Conservation (phyloP, 92 coral and sea anemone genomes). For the Palythoa grandiflora region DNA sequence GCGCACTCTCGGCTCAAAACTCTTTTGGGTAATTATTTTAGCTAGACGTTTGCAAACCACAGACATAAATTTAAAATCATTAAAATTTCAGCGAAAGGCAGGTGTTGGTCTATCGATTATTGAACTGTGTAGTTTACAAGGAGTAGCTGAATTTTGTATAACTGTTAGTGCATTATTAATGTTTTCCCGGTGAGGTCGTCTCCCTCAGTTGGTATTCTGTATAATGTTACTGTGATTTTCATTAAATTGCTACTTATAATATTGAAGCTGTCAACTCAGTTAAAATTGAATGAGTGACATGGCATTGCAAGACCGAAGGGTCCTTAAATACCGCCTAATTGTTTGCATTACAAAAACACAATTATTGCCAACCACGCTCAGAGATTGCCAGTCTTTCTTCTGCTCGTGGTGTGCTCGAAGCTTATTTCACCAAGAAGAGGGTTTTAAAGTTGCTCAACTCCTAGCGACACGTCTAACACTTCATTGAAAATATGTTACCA, state of each 20-base stretch:
- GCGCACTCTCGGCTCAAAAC: too few relatives aligned
- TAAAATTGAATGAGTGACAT: slow-evolving; percentile 24
- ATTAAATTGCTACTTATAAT: slow-evolving; percentile 25
- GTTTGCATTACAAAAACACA: slow-evolving; percentile 32
- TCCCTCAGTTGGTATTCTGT: slow-evolving; percentile 21
- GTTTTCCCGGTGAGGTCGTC: neutral
- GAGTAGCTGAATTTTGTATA: neutral
- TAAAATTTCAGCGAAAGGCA: too few relatives aligned
- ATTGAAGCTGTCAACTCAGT: slow-evolving; percentile 41
- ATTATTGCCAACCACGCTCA: slow-evolving; percentile 16
- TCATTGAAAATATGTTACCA: neutral
- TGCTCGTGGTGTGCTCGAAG: neutral
- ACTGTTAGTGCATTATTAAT: neutral
- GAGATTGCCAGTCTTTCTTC: neutral
- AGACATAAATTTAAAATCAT: too few relatives aligned
- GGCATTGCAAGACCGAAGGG: slow-evolving; percentile 34
- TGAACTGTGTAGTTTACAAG: neutral
- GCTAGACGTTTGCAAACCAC: too few relatives aligned
- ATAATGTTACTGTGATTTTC: slow-evolving; percentile 28
- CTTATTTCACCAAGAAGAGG: slow-evolving; percentile 26
- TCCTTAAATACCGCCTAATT: slow-evolving; percentile 43
- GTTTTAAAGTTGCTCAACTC: too few relatives aligned
- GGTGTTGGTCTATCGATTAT: neutral
- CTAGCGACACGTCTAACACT: neutral
- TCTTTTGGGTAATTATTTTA: too few relatives aligned